Conservation (phyloP, 2,113 vertebrate species). For the Peucedramus taeniatus region DNA sequence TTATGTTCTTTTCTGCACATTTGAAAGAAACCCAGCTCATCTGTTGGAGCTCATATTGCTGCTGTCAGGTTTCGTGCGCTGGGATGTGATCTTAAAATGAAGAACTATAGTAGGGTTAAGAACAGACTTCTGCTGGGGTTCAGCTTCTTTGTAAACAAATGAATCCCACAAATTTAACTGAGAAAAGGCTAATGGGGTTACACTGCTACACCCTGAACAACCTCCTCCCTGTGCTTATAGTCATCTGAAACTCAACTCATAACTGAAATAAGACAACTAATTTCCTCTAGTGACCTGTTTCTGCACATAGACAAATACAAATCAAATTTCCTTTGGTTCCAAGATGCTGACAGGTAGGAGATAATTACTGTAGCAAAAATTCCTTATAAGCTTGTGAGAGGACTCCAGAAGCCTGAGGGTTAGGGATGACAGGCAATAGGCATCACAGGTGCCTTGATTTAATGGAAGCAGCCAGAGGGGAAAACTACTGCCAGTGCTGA, state of each 20-base stretch:
- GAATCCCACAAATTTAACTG: neutral
- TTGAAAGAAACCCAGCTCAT: neutral
- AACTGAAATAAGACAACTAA: neutral
- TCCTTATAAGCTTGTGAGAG: neutral
- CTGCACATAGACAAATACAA: neutral
- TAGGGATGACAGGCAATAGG: neutral
- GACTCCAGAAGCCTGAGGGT: neutral
- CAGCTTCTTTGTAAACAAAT: neutral
- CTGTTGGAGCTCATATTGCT: neutral
- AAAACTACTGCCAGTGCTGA: neutral
- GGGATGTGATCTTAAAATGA: neutral
- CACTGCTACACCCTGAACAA: neutral
- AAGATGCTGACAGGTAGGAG: neutral
- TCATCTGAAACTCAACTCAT: neutral
- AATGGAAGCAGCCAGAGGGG: neutral
- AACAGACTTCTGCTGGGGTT: neutral
- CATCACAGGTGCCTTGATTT: neutral
- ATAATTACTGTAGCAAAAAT: neutral
- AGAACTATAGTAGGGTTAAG: neutral
- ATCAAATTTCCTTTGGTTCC: neutral
- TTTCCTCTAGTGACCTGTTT: neutral
- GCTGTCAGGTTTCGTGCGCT: neutral
- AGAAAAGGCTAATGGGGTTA: neutral
- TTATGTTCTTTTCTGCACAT: neutral
- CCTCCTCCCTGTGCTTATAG: neutral